A percentile compares a stretch with the other conserved stretches of the same genome.
These are phyloP conservation scores for Volucella bombylans DNA, from an alignment of 2,888 invertebrate genomes.

Conservation along the genomic window DNA sequence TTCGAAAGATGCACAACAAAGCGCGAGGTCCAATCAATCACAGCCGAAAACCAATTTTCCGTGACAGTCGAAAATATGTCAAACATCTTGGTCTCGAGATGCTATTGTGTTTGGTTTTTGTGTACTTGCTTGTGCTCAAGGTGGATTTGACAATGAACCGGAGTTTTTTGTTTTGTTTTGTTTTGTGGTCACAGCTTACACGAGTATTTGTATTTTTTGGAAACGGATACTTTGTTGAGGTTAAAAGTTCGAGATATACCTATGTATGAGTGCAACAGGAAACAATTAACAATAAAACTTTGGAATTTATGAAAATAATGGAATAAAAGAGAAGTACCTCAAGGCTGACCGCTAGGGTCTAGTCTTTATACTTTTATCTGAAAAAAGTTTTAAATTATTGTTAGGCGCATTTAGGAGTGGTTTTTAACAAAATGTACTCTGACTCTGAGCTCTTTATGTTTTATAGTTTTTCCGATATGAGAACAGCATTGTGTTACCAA, in stretches of 20 bases:
- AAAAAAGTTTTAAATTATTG: not conserved
- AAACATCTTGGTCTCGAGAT: constrained; percentile 26
- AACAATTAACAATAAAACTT: not conserved
- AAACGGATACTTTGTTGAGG: constrained; percentile 42
- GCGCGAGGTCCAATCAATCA: constrained; percentile 47
- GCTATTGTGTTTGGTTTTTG: not conserved
- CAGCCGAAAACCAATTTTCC: constrained; percentile 29
- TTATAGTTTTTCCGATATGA: too few species aligned
- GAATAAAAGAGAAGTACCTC: constrained; percentile 17
- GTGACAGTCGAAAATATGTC: constrained; percentile 63
- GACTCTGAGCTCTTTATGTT: too few species aligned
- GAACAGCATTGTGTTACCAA: too few species aligned
- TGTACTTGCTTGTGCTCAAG: constrained; percentile 36
- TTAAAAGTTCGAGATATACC: constrained; percentile 3
- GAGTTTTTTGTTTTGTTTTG: constrained; percentile 9
- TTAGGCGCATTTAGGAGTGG: too few species aligned
- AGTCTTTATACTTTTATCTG: not conserved
- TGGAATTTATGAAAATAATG: not conserved
- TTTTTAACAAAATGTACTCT: too few species aligned
- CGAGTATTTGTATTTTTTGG: not conserved
- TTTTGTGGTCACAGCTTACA: too few species aligned
- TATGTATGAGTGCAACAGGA: not conserved
- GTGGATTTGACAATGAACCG: constrained; percentile 47
- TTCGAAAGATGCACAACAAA: constrained; percentile 53
- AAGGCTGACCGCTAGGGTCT: constrained; percentile 5